Evolutionary conservation across 2,113 vertebrate genomes (phyloP).

Genomic region (Toxotes jaculatrix): DNA sequence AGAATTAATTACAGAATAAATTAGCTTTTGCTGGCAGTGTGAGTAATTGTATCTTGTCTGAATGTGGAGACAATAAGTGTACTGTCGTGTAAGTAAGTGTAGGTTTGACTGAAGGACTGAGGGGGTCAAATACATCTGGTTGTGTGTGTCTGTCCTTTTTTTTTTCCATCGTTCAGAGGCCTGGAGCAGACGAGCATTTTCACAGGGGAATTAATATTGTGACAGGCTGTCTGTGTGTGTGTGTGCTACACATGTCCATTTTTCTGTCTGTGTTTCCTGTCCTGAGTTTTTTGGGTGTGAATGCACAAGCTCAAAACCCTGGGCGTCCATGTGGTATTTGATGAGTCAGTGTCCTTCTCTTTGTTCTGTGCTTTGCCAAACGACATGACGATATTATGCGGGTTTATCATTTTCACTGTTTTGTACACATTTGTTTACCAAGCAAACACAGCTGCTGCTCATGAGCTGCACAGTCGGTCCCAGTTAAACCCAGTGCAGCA

Average conservation of each 20-base stretch:
- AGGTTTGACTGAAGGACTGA: constrained; percentile 43
- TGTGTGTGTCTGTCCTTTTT: constrained; percentile 31
- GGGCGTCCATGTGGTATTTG: constrained; percentile 9
- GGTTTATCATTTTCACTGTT: constrained; percentile 15
- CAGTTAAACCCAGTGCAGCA: constrained; percentile 53
- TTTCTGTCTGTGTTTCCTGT: constrained; percentile 19
- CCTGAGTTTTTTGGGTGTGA: constrained; percentile 2
- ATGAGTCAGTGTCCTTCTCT: background rate
- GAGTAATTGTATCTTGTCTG: constrained; percentile 63
- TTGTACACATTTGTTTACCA: constrained; percentile 40
- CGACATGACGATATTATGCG: background rate
- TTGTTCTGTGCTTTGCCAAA: constrained; percentile 27
- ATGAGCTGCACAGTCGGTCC: constrained; percentile 34
- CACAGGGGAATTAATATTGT: constrained; percentile 53
- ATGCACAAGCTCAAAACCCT: constrained; percentile 8
- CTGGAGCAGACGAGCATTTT: constrained; percentile 30
- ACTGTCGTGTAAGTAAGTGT: constrained; percentile 25
- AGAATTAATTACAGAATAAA: constrained; percentile 79
- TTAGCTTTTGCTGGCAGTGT: constrained; percentile 60
- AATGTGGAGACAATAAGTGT: constrained; percentile 49
- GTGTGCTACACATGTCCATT: constrained; percentile 6
- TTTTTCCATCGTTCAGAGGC: constrained; percentile 13
- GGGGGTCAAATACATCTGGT: constrained; percentile 44
- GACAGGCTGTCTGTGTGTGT: constrained; percentile 31
- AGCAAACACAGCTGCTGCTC: constrained; percentile 63